Conservation (phyloP, 2,888 invertebrate species). For the Ochropleura leucogaster region DNA sequence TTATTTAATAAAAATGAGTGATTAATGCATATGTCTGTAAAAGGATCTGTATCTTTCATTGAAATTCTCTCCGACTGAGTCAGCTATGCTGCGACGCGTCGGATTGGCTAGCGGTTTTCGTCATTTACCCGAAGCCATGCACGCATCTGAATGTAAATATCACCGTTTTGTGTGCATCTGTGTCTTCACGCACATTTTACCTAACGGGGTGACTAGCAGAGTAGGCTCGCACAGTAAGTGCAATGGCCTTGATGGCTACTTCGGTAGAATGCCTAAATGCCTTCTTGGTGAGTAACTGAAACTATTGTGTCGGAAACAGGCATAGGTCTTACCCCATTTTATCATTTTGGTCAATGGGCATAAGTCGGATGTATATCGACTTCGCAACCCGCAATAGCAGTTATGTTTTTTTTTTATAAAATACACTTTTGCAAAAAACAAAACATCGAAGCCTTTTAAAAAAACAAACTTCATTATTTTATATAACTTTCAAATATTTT, state of each 20-base stretch:
- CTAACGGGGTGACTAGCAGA: slow-evolving; percentile 43
- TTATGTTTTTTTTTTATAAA: too few species aligned
- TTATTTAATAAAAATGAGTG: not conserved
- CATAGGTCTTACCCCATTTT: slow-evolving; percentile 12
- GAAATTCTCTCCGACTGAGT: slow-evolving; percentile 37
- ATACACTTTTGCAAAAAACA: too few species aligned
- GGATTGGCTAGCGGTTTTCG: slow-evolving; percentile 52
- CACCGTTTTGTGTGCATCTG: slow-evolving; percentile 28
- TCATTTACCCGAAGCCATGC: slow-evolving; percentile 33
- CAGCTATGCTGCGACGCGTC: slow-evolving; percentile 17
- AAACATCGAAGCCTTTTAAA: too few species aligned
- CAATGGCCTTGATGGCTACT: slow-evolving; percentile 14
- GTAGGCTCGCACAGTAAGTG: slow-evolving; percentile 11
- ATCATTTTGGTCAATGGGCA: too few species aligned
- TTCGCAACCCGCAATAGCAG: too few species aligned
- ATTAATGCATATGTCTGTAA: slow-evolving; percentile 4
- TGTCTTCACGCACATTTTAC: slow-evolving; percentile 40
- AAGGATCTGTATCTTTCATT: slow-evolving; percentile 12
- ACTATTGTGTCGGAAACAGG: not conserved
- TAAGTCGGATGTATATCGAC: too few species aligned
- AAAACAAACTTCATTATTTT: too few species aligned
- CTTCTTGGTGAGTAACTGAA: slow-evolving; percentile 7
- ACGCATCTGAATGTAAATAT: slow-evolving; percentile 35
- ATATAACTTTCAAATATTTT: too few species aligned
- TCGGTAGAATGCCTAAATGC: slow-evolving; percentile 12